These are phyloP conservation scores for Phylloscopus collybita DNA, from an alignment of 2,797 vertebrate genomes.

Conservation along the genomic window DNA sequence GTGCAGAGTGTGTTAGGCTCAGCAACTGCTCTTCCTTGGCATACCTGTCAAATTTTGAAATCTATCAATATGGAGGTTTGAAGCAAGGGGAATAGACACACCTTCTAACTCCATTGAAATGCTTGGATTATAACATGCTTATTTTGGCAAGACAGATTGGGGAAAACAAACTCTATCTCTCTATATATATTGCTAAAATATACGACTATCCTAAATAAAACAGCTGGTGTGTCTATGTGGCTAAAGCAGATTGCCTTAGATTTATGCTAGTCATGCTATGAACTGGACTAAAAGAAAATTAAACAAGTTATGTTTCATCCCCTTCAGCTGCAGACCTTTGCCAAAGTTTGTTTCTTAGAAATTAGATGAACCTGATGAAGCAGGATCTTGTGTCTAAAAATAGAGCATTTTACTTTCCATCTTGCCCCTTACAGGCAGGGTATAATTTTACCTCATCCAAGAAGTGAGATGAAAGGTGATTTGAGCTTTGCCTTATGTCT, in stretches of 20 bases:
- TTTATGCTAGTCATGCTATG: slow-evolving; percentile 1
- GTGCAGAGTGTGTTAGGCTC: slow-evolving; percentile 35
- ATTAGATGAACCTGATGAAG: slow-evolving; percentile 37
- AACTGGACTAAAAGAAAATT: slow-evolving; percentile 26
- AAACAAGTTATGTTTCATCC: slow-evolving; percentile 35
- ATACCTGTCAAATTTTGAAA: slow-evolving; percentile 53
- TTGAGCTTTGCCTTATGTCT: not conserved
- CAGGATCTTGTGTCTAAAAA: slow-evolving; percentile 22
- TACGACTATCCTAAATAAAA: not conserved
- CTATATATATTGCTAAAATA: not conserved
- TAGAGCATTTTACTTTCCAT: slow-evolving; percentile 23
- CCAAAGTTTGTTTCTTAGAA: slow-evolving; percentile 51
- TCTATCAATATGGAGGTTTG: slow-evolving; percentile 53
- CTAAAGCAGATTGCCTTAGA: slow-evolving; percentile 21
- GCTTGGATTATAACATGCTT: slow-evolving; percentile 5
- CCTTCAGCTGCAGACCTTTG: not conserved
- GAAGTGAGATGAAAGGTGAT: slow-evolving; percentile 9
- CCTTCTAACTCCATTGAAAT: slow-evolving; percentile 50
- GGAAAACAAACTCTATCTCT: not conserved
- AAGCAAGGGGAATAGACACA: not conserved
- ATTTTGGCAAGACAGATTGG: slow-evolving; percentile 34
- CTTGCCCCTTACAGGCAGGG: not conserved
- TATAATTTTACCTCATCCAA: slow-evolving; percentile 20
- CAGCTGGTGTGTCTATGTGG: not conserved
- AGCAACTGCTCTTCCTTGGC: slow-evolving; percentile 49